Evolutionary conservation across 2,797 vertebrate genomes (phyloP).

Genomic region (Falco columbarius): DNA sequence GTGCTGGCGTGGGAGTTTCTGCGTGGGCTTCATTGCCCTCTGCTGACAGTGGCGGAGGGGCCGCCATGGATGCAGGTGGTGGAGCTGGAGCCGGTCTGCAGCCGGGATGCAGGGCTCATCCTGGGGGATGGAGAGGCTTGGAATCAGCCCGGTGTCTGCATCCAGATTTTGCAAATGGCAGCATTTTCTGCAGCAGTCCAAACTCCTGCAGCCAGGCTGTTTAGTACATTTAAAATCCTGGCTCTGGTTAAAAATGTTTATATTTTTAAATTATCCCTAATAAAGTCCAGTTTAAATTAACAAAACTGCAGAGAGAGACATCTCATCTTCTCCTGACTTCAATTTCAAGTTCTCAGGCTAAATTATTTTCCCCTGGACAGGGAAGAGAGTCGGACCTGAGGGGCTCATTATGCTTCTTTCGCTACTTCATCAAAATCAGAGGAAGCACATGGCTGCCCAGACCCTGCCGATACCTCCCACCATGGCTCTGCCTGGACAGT

Average conservation of each 20-base stretch:
- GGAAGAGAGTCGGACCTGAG: background rate
- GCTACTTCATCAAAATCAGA: background rate
- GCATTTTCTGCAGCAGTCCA: background rate
- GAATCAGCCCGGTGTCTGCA: background rate
- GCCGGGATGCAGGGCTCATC: background rate
- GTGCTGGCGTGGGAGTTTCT: background rate
- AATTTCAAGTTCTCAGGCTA: background rate
- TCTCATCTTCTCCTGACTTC: background rate
- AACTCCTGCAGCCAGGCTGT: background rate
- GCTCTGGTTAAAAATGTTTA: background rate
- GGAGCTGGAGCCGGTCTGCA: background rate
- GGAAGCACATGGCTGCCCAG: background rate
- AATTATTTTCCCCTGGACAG: background rate
- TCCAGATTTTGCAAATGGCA: background rate
- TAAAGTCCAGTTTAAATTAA: background rate
- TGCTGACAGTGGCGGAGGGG: constrained; percentile 19
- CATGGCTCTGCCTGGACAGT: background rate
- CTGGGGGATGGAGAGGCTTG: background rate
- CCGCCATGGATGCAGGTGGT: background rate
- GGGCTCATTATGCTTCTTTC: background rate
- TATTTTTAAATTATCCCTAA: background rate
- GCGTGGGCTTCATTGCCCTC: constrained; percentile 56
- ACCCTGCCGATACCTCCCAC: background rate
- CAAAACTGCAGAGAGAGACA: background rate
- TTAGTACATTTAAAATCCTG: background rate